A percentile compares a stretch with the other conserved stretches of the same genome.
Conservation (phyloP, 2,113 vertebrate genomes). For the Planiliza haematocheilus region DNA sequence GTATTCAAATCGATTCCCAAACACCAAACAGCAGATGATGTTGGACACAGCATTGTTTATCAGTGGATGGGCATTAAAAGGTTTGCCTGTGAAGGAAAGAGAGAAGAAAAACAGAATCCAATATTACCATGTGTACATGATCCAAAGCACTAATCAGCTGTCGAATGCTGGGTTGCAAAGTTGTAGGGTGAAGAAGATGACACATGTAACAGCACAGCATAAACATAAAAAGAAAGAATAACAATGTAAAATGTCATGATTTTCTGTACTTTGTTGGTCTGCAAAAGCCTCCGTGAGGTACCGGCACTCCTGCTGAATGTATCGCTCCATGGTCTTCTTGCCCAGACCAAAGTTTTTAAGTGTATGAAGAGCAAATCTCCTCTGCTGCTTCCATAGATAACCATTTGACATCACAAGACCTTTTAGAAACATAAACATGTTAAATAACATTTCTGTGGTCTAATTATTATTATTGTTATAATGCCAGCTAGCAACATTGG, state of each 20-base stretch:
- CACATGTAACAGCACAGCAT: too few species aligned
- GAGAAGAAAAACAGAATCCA: background rate
- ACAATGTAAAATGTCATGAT: too few species aligned
- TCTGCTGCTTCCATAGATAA: constrained; percentile 82
- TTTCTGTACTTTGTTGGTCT: constrained; percentile 80
- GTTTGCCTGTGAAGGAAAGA: constrained; percentile 75
- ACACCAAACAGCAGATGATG: constrained; percentile 72
- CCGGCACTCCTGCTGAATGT: constrained; percentile 83
- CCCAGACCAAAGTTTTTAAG: constrained; percentile 88
- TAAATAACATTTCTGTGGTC: background rate
- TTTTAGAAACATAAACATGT: constrained; percentile 46
- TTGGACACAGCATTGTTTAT: constrained; percentile 84
- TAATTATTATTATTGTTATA: too few species aligned
- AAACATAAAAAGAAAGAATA: too few species aligned
- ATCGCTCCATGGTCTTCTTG: constrained; percentile 80
- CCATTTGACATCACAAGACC: constrained; percentile 78
- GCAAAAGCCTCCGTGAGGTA: constrained; percentile 76
- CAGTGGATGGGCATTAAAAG: constrained; percentile 83
- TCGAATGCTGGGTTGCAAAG: too few species aligned
- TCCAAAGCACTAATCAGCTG: too few species aligned
- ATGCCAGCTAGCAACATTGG: background rate
- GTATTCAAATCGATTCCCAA: constrained; percentile 67
- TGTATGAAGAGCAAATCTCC: constrained; percentile 82
- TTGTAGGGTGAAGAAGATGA: too few species aligned
- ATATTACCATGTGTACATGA: too few species aligned